Conservation (phyloP, 2,888 invertebrate species). For the Ischnus inquisitorius region DNA sequence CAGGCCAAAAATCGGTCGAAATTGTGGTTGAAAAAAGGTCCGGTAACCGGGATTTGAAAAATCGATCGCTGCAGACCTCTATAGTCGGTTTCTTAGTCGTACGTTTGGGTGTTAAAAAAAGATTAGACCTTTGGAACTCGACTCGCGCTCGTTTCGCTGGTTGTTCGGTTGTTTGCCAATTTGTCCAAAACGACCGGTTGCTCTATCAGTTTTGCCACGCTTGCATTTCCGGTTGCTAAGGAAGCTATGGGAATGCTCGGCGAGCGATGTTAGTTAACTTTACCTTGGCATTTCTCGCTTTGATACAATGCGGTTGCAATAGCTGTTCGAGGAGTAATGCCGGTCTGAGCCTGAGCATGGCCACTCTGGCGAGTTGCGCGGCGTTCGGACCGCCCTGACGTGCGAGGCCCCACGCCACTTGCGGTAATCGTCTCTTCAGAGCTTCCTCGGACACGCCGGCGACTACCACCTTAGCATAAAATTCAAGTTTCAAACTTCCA, state of each 20-base stretch:
- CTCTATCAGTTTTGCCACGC: too few species aligned
- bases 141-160: too few species aligned
- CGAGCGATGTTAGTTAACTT: not conserved
- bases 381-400: conserved; percentile 86
- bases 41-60: too few species aligned
- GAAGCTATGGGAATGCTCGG: not conserved
- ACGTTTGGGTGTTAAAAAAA: too few species aligned
- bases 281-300: conserved; percentile 83
- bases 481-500: conserved; percentile 28
- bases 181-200: too few species aligned
- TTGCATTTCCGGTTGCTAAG: too few species aligned
- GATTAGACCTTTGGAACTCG: too few species aligned
- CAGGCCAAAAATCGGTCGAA: too few species aligned
- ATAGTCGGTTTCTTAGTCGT: too few species aligned
- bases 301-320: conserved; percentile 84
- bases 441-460: conserved; percentile 82
- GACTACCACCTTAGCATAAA: conserved; percentile 75
- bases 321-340: conserved; percentile 87
- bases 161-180: too few species aligned
- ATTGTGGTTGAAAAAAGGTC: too few species aligned
- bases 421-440: conserved; percentile 83
- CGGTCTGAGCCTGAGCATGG: conserved; percentile 86
- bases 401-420: conserved; percentile 85
- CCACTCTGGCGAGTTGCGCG: conserved; percentile 82
- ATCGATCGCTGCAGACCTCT: too few species aligned